These are phyloP conservation scores for Hirtodrosophila confusa DNA, from an alignment of 2,888 invertebrate species.

Conservation along the genomic window DNA sequence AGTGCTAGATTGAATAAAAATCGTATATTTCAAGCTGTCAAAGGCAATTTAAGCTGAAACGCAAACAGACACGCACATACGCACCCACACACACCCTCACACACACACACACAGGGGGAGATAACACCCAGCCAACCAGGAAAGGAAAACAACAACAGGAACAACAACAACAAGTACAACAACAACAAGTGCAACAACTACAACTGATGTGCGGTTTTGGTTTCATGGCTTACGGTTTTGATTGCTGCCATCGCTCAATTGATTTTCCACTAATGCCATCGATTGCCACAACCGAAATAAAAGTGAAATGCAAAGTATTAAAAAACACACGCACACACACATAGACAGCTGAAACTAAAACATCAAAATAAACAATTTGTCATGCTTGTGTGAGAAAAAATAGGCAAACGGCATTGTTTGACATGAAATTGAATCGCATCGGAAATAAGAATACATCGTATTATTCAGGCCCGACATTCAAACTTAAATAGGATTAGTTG, in stretches of 20 bases:
- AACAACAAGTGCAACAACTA: conserved; percentile 19
- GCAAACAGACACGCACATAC: conserved; percentile 47
- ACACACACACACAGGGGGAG: conserved; percentile 13
- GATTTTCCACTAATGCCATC: conserved; percentile 77
- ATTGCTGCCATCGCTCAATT: conserved; percentile 79
- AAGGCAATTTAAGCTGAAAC: conserved; percentile 64
- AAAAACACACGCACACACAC: conserved; percentile 22
- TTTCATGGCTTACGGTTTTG: conserved; percentile 77
- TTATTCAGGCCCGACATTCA: conserved; percentile 46
- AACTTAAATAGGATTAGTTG: conserved; percentile 68
- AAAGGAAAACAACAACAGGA: conserved; percentile 18
- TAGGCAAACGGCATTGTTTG: conserved; percentile 39
- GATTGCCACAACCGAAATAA: conserved; percentile 67
- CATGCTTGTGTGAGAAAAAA: conserved; percentile 31
- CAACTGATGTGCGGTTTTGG: conserved; percentile 73
- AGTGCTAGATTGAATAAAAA: conserved; percentile 69
- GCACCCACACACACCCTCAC: conserved; percentile 9
- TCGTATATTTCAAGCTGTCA: conserved; percentile 68
- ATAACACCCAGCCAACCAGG: conserved; percentile 10
- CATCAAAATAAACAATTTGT: conserved; percentile 65
- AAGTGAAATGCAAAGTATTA: conserved; percentile 72
- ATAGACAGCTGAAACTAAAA: conserved; percentile 39
- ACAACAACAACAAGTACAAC: conserved; percentile 18
- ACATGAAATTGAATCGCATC: conserved; percentile 58
- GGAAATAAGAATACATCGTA: conserved; percentile 26